Base-by-base conservation (phyloP, 2,888 invertebrate species). In the Stictocephala bisonia region DNA sequence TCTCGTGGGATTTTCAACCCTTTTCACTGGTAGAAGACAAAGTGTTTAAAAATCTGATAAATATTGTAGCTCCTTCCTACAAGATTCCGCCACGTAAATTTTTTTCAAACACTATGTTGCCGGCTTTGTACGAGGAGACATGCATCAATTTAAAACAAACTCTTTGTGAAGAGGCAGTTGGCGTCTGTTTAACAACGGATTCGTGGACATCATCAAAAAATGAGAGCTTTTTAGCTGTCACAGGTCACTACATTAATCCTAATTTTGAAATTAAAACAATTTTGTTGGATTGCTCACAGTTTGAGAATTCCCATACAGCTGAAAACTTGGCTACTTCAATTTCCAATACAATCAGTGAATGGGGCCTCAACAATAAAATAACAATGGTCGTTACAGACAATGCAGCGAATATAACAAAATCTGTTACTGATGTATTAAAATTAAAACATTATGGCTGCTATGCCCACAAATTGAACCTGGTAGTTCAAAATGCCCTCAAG, bases 181-280 rank as follows among this genome's bases (percentile, higher is more conserved):
- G 18, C 15, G 67, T 79, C 15, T 76, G 78, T 67, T 15, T 82
- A 41, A 82, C 81, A 26, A 81, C 80, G 4, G 82, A 82, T 75
- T 78, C 79, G 56, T 81, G 81, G 81, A 81, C 81, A 15, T 82
- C 81, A 7, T 18, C 71, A 6, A 80, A 78, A 58, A 78, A 74
- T 24, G 81, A 81, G 53, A 79, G 75, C 73, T 81, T 75, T 75
- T 71, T 82, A 44, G 80, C 77, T 22, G 78, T 80, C 6, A 81
- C 78, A 13, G 75, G 50, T 9, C 80, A 81, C 76, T 81, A 76
- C 74, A 72, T 80, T 24, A 50, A 78, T 66, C 48, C 76, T 2
- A 58, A 79, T 64, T 81, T 80, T 78, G 40, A 77, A 74, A 13
- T 79, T 9, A 76, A 79, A 68, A 78, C 78, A 9, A 29, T 78